Base-by-base conservation (phyloP, 1,140 invertebrate genomes). In the Drosophila quadrilineata region DNA sequence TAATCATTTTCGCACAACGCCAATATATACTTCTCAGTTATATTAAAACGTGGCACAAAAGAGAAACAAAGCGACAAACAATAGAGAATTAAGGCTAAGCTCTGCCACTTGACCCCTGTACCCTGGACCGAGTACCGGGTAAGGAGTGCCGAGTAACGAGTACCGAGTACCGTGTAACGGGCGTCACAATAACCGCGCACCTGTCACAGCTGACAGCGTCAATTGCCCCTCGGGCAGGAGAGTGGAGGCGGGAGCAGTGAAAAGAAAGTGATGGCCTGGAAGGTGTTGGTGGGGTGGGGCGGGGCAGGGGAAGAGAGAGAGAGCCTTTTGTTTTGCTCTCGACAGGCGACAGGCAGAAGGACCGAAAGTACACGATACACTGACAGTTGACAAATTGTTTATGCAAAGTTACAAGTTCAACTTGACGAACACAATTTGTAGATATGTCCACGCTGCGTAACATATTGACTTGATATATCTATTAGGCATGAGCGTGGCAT, bases 331-430 rank as follows among this genome's bases (percentile, higher is more conserved):
- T 84, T 71, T 76, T 35, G 38, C 52, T n/a, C n/a, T n/a, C n/a
- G n/a, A n/a, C 59, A 43, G 36, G 41, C 54, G 77, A 84, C 77
- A 70, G 77, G 40, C 53, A 66, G 53, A 63, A n/a, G n/a, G 54
- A 54, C 48, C 75, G 68, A n/a, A 73, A 76, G 74, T 64, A 77
- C 79, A 84, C 73, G 72, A 85, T 77, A 74, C 54, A 71, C 65
- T 65, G 79, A 77, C 79, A 79, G 70, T 67, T 77, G 77, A 84
- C 77, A 84, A 84, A 85, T 85, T 84, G 77, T 70, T 85, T 85
- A 74, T 77, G 79, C 72, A 84, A 85, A 85, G 62, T 41, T 40
- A 41, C 60, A 38, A 43, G 60, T 48, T 57, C 36, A 26, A 38
- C 24, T 57, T 65, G 62, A 59, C 53, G 43, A 48, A 65, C 62